phyloP scores from a whole-genome alignment of 2,888 invertebrate genomes.

The Panzeria rudis region DNA sequence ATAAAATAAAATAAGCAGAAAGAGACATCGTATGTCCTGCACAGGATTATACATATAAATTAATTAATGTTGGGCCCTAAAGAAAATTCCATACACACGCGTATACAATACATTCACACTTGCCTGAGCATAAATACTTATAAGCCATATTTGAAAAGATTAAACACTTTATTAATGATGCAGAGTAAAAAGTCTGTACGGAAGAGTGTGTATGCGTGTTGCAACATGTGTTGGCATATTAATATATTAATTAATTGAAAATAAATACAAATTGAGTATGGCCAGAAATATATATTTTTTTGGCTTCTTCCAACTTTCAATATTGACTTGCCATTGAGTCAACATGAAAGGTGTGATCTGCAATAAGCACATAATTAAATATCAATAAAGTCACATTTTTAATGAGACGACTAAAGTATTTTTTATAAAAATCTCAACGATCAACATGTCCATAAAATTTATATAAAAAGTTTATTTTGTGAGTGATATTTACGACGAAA shows the following conservation, averaged over 20 bases:
- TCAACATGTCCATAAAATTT: too few relatives aligned
- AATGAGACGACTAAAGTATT: too few relatives aligned
- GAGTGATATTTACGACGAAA: too few relatives aligned
- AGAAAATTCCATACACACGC: neutral
- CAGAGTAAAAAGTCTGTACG: neutral
- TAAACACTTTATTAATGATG: slow-evolving; percentile 50
- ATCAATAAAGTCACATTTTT: neutral
- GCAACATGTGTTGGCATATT: slow-evolving; percentile 26
- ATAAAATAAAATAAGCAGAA: neutral
- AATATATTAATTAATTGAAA: slow-evolving; percentile 55
- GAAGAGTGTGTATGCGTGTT: neutral
- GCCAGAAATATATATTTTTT: neutral
- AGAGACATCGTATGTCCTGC: slow-evolving; percentile 20
- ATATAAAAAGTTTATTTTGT: too few relatives aligned
- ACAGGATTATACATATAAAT: slow-evolving; percentile 22
- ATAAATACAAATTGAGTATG: slow-evolving; percentile 13
- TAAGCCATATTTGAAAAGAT: slow-evolving; percentile 42
- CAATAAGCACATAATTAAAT: neutral
- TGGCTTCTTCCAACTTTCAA: neutral
- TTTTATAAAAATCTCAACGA: too few relatives aligned
- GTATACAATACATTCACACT: slow-evolving; percentile 4
- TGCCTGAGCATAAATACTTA: slow-evolving; percentile 26
- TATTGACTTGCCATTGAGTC: neutral
- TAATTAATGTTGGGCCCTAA: slow-evolving; percentile 1
- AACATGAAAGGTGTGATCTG: neutral